Evolutionary conservation across 2,888 invertebrate genomes (phyloP).

Genomic region (Sarcophaga caerulescens): DNA sequence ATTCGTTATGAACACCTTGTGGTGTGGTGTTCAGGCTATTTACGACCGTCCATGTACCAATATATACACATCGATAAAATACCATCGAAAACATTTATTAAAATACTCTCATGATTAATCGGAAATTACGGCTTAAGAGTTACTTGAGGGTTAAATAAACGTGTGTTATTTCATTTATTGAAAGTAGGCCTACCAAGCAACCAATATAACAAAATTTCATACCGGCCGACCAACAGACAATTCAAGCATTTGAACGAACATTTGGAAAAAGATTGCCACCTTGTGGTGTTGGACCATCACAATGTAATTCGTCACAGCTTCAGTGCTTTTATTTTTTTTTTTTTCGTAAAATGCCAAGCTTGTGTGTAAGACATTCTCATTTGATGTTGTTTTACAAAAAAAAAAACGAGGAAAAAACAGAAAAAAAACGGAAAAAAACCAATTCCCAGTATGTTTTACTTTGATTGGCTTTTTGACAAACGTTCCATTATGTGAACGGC

Average conservation of each 20-base stretch:
- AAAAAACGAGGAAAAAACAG: too few relatives aligned
- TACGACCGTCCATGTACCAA: too few relatives aligned
- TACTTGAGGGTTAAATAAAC: constrained; percentile 33
- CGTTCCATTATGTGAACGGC: constrained; percentile 47
- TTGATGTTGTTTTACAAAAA: constrained; percentile 32
- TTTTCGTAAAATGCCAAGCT: constrained; percentile 20
- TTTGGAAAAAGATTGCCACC: constrained; percentile 62
- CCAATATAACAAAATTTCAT: constrained; percentile 40
- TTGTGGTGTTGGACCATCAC: constrained; percentile 64
- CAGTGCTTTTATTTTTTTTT: constrained; percentile 45
- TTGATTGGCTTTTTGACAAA: constrained; percentile 68
- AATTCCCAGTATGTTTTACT: constrained; percentile 51
- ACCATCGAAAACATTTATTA: too few relatives aligned
- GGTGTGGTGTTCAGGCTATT: too few relatives aligned
- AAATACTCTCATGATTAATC: too few relatives aligned
- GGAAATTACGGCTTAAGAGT: background rate
- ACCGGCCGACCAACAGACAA: background rate
- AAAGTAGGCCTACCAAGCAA: constrained; percentile 36
- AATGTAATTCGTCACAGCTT: constrained; percentile 71
- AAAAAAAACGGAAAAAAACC: background rate
- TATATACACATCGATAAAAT: too few relatives aligned
- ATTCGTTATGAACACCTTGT: too few relatives aligned
- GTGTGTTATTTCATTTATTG: constrained; percentile 35
- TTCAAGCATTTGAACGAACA: constrained; percentile 9
- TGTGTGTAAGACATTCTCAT: constrained; percentile 9